Conservation (phyloP, 2,797 vertebrate genomes). For the Scleropages formosus region DNA sequence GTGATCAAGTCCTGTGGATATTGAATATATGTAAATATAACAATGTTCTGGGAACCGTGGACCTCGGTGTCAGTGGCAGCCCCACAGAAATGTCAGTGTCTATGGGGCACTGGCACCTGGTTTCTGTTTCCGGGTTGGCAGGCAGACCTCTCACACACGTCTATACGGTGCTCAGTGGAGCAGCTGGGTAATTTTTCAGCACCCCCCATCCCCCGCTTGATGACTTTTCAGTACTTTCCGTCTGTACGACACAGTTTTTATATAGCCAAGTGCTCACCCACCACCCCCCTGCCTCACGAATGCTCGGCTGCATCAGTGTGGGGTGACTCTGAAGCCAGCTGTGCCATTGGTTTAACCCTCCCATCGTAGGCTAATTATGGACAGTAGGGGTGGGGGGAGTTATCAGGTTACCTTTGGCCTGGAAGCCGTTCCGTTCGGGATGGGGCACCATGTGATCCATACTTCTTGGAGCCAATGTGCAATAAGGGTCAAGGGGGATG, state of each 20-base stretch:
- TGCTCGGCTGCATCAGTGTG: conserved; percentile 43
- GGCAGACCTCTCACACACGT: no score
- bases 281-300: not conserved
- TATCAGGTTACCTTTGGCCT: conserved; percentile 52
- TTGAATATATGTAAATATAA: no score
- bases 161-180: conserved; percentile 40
- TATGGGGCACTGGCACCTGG: not conserved
- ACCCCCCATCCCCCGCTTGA: conserved; percentile 27
- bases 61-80: not conserved
- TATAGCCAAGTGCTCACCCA: conserved; percentile 11
- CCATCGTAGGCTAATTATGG: conserved; percentile 65
- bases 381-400: conserved; percentile 37
- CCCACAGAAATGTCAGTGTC: not conserved
- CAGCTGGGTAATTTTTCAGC: conserved; percentile 38
- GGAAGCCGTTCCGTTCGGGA: conserved; percentile 33
- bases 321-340: conserved; percentile 58
- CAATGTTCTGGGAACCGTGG: not conserved
- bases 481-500: not conserved
- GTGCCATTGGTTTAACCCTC: conserved; percentile 65
- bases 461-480: not conserved
- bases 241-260: conserved; percentile 27
- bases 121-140: no score
- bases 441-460: not conserved
- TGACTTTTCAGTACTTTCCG: conserved; percentile 41
- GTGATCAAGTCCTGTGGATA: no score